Base-by-base conservation (phyloP, 1,140 invertebrate genomes). In the Dolichoris vasculosae region DNA sequence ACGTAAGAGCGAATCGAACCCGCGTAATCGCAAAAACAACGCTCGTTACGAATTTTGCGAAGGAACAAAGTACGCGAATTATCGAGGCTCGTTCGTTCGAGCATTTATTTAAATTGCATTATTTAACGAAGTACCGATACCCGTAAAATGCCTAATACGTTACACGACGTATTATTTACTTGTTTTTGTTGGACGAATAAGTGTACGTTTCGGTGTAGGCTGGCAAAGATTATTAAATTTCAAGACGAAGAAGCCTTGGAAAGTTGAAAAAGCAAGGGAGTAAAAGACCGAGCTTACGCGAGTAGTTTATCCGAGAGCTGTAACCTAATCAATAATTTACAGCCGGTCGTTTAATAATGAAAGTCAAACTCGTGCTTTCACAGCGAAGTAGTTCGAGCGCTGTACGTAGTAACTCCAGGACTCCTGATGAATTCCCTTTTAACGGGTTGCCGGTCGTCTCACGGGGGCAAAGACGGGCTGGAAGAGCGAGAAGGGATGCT, bases 341-440 rank as follows among this genome's bases (percentile, higher is more conserved):
- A 15, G n/a, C 2, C 40, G n/a, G 13, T 83, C 59, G 40, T 67
- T 83, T 77, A 77, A 83, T 78, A 83, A 83, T 67, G 59, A 67
- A 79, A 79, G 30, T 79, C 77, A 59, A 63, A 79, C 77, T 79
- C 55, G 35, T 38, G 55, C 55, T 63, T 40, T 48, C 32, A 55
- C 69, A 46, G n/a, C 26, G 48, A 38, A n/a, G 38, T 17, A 43
- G 69, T 73, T 43, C 9, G n/a, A 26, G 40, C 69, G 1, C 9
- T 43, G 9, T 17, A 8, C 11, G 15, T 23, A 43, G 23, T 13
- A 32, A 38, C n/a, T 32, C 26, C 30, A 13, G 35, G 71, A n/a
- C 55, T 76, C 51, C 71, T 59, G 73, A 77, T 51, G 75, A 83
- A 83, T 83, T 83, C 59, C 43, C 82, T 77, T 83, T 76, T 76